Evolutionary conservation across 64 coral and sea anemone genomes (phyloP).

Genomic region (Actinia equina): DNA sequence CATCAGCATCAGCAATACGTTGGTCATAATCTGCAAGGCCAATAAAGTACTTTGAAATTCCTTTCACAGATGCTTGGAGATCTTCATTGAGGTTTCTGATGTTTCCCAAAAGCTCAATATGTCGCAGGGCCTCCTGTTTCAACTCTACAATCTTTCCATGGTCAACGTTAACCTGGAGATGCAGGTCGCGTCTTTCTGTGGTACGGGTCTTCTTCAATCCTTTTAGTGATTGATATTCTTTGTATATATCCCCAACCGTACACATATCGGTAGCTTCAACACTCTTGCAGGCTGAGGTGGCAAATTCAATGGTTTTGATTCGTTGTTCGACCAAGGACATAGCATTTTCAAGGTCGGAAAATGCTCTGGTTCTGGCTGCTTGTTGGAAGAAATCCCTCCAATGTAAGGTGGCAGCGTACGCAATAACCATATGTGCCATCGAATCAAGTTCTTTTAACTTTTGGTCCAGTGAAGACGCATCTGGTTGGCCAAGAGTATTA

Average conservation of each 20-base stretch:
- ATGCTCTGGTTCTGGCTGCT: slow-evolving; percentile 21
- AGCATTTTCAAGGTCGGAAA: slow-evolving; percentile 2
- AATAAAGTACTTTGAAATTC: slow-evolving; percentile 22
- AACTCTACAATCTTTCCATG: slow-evolving; percentile 27
- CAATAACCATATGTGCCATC: slow-evolving; percentile 8
- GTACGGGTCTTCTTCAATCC: background rate
- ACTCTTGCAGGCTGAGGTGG: slow-evolving; percentile 23
- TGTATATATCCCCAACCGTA: slow-evolving; percentile 33
- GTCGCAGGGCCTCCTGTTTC: slow-evolving; percentile 7
- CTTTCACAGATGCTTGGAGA: background rate
- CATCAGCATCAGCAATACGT: slow-evolving; percentile 34
- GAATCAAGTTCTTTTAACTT: background rate
- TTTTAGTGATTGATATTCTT: slow-evolving; percentile 7
- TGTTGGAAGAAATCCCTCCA: slow-evolving; percentile 17
- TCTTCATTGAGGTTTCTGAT: slow-evolving; percentile 29
- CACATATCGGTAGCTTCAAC: slow-evolving; percentile 40
- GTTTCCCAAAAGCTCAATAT: slow-evolving; percentile 7
- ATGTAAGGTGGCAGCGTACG: slow-evolving; percentile 2
- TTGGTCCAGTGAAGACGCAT: background rate
- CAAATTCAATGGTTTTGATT: slow-evolving; percentile 10
- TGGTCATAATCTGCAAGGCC: slow-evolving; percentile 45
- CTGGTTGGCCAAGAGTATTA: background rate
- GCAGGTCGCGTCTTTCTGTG: background rate
- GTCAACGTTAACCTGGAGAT: slow-evolving; percentile 16
- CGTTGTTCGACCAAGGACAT: slow-evolving; percentile 15